Base-by-base conservation (phyloP, 2,113 vertebrate genomes). In the Danio rerio region DNA sequence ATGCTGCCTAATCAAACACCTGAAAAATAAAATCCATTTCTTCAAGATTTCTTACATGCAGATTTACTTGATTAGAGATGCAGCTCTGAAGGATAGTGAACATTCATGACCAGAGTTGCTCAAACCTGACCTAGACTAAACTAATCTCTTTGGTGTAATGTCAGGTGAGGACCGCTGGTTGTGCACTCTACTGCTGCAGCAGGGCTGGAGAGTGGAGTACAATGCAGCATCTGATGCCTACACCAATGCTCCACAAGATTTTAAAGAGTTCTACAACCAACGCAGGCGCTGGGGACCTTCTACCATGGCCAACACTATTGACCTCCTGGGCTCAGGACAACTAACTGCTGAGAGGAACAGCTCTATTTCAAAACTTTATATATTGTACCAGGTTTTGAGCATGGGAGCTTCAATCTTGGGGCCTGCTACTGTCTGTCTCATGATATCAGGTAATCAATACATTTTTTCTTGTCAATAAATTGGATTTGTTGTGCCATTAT, bases 91-190 rank as follows among this genome's bases (percentile, higher is more conserved):
- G 31, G 31, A 31, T 31, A 31, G 31, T 31, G 31, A 31, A 31
- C 31, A 1, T 31, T 31, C 31, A 31, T 31, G 31, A 31, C 31
- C 31, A 2, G 31, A 31, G 3, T 31, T 31, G 31, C 31, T 31
- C 31, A 31, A 31, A 1, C 31, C 31, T 31, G 31, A 31, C 42
- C n/a, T 45, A 4, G 0, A 9, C 8, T 16, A 8, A 81, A 40
- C 9, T 16, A 81, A 16, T 59, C 3, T 31, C 7, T 59, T 16
- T 4, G 9, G 12, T 76, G 9, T 52, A 10, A 59, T 21, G 18
- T 49, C 73, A 94, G 93, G 93, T 40, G 93, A 94, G 69, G 93
- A 94, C 73, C 93, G 93, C 69, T 94, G 93, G 93, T 84, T 94
- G 66, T 93, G 92, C 21, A 94, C 92, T 43, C 87, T 94, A 47